These are phyloP conservation scores for Polietes domitor DNA, from an alignment of 2,888 invertebrate species.

Conservation along the genomic window DNA sequence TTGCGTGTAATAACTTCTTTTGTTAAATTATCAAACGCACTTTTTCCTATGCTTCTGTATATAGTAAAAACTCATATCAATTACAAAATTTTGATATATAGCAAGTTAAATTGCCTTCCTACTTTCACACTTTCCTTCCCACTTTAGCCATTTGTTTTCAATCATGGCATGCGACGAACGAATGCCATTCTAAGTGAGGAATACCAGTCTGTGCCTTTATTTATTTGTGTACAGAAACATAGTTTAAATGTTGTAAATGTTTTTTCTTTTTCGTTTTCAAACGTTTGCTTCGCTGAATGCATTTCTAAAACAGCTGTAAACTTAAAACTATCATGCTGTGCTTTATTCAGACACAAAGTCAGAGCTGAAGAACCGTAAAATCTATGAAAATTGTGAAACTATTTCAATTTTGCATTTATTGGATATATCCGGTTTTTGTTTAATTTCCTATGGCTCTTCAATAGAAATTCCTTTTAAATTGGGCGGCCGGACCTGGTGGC, in stretches of 20 bases:
- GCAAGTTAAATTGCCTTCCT: too few species aligned
- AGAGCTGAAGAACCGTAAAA: conserved; percentile 43
- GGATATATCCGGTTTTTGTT: conserved; percentile 67
- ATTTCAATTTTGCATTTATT: conserved; percentile 65
- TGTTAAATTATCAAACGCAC: too few species aligned
- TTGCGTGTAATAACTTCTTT: too few species aligned
- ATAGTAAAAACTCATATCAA: too few species aligned
- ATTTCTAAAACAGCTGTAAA: conserved; percentile 10
- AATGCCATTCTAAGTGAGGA: too few species aligned
- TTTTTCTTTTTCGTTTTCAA: too few species aligned
- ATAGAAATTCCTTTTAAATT: conserved; percentile 32
- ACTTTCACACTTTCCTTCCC: too few species aligned
- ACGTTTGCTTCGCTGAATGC: neutral
- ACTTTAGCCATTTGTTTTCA: too few species aligned
- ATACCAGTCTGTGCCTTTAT: too few species aligned
- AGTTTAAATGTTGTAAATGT: neutral
- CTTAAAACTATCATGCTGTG: conserved; percentile 24
- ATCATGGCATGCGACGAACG: too few species aligned
- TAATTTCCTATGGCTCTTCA: conserved; percentile 46
- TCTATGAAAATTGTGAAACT: conserved; percentile 49
- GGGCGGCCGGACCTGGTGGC: conserved; percentile 33
- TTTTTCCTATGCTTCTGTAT: too few species aligned
- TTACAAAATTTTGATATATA: too few species aligned
- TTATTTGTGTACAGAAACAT: neutral
- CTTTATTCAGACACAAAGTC: conserved; percentile 32